phyloP scores from a whole-genome alignment of 2,113 vertebrate species.

The Telmatochromis brachygnathus region DNA sequence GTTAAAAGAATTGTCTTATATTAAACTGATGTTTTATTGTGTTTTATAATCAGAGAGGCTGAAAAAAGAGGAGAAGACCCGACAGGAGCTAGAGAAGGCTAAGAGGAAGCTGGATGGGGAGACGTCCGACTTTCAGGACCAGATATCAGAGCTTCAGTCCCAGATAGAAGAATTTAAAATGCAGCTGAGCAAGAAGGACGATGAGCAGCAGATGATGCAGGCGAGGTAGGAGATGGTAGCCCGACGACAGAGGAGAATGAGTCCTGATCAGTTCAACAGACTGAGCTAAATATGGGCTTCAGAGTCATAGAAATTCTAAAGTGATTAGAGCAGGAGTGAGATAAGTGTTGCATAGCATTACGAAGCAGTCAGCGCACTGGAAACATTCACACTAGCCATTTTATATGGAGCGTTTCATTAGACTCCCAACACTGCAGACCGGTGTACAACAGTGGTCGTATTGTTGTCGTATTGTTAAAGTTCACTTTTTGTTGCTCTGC shows the following conservation, averaged over 20 bases:
- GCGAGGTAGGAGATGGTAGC: constrained; percentile 72
- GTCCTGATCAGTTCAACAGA: background rate
- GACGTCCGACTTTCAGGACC: constrained; percentile 92
- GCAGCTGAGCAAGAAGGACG: constrained; percentile 92
- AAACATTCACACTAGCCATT: background rate
- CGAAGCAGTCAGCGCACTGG: background rate
- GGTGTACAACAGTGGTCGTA: background rate
- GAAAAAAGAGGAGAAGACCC: constrained; percentile 97
- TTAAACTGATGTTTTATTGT: background rate
- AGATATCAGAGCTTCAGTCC: constrained; percentile 90
- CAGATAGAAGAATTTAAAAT: constrained; percentile 90
- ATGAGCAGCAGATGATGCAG: constrained; percentile 89
- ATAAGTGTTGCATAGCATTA: background rate
- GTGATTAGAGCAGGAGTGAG: constrained; percentile 11
- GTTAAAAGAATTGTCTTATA: background rate
- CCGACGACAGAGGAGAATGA: background rate
- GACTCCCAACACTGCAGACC: background rate
- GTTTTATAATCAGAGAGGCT: constrained; percentile 77
- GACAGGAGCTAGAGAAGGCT: constrained; percentile 94
- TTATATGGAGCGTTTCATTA: background rate
- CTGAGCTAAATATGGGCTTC: background rate
- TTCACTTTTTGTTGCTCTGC: background rate
- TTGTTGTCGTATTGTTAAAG: background rate
- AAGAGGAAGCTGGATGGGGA: constrained; percentile 96
- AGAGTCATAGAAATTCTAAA: background rate